Base-by-base conservation (phyloP, 1,140 invertebrate genomes). In the Pseudomyrmex pallidus region DNA sequence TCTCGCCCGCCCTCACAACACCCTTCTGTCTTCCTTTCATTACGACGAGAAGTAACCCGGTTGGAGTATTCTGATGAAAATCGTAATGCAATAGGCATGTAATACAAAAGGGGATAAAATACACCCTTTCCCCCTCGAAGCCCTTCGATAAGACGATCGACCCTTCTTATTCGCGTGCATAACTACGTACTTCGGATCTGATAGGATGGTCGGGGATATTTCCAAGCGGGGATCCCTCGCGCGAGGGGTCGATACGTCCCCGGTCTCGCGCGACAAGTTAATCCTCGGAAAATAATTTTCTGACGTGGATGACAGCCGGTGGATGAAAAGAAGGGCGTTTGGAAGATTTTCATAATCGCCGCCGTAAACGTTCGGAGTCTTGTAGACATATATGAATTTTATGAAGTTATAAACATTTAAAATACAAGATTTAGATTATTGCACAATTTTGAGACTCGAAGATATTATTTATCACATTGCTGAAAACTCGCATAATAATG, bases 71-170 rank as follows among this genome's bases (percentile, higher is more conserved):
- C 88, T 91, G 91, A 94, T 94, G 92, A 92, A 92, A 93, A 93
- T 92, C 90, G 92, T 93, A 93, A 94, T 93, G 92, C 92, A 93
- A 93, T 93, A 93, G 90, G 92, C 92, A 89, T 93, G 92, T 92
- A 91, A 91, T 91, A 86, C 89, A 85, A 91, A 91, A 91, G 89
- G 90, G 89, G 88, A 87, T 85, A 84, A 86, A 86, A 83, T 86
- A 85, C 82, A 84, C 57, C 83, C 35, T 35, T 7, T 35, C 35
- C 76, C 89, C 77, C 74, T 87, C 86, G 87, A 90, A 91, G 66
- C 70, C 76, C 88, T 82, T 85, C 86, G 83, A 89, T 83, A 85
- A 77, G 74, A 85, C 76, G 85, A 85, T 84, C 87, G 74, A 82
- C 89, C 87, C 87, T 89, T 89, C 80, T 89, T 89, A 89, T 83